Conservation (phyloP, 2,113 vertebrate species). For the Leptocoma aspasia region DNA sequence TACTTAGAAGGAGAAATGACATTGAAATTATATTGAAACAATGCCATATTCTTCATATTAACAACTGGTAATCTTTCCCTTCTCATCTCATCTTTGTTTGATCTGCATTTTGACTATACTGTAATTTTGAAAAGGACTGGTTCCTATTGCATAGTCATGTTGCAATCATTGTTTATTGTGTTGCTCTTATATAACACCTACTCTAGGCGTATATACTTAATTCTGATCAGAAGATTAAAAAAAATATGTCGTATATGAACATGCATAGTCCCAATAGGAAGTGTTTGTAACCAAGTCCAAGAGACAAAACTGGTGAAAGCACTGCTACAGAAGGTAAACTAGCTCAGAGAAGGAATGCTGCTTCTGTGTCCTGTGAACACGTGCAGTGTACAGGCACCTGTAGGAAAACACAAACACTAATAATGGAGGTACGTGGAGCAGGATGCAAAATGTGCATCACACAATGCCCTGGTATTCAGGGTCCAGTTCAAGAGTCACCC, state of each 20-base stretch:
- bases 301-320: neutral
- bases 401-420: neutral
- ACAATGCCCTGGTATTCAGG: neutral
- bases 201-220: neutral
- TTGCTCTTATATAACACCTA: slow-evolving; percentile 18
- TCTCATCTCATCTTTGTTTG: neutral
- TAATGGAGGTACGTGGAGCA: neutral
- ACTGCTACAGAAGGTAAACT: neutral
- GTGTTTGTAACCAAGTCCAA: neutral
- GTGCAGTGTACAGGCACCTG: neutral
- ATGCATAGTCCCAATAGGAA: neutral
- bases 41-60: neutral
- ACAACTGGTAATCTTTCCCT: neutral
- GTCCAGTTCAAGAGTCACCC: neutral
- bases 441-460: neutral
- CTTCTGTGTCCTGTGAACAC: neutral
- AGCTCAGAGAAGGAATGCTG: neutral
- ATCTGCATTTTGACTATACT: neutral
- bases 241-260: neutral
- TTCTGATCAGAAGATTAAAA: neutral
- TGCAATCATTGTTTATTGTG: slow-evolving; percentile 23
- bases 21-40: neutral
- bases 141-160: neutral
- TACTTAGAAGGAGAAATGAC: neutral
- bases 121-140: neutral